Percentiles rank a stretch among this genome's conserved stretches.
These are phyloP conservation scores for Calameuta filiformis DNA, from an alignment of 2,888 invertebrate genomes.

Conservation along the genomic window DNA sequence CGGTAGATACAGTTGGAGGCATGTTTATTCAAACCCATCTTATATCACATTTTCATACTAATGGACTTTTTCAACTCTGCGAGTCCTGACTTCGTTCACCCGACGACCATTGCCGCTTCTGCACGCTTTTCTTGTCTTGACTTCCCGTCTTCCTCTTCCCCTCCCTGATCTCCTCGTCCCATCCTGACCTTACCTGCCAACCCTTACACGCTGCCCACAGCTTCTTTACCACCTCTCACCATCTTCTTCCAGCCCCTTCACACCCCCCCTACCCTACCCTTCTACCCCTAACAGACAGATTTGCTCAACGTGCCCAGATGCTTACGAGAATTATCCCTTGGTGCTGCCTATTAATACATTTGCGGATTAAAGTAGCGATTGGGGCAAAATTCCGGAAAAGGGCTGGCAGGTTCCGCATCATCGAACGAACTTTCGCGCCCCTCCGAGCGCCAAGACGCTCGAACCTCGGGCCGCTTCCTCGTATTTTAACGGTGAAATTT, in stretches of 20 bases:
- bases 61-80: slow-evolving; percentile 54
- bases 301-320: not conserved
- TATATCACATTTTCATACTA: slow-evolving; percentile 60
- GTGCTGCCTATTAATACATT: not conserved
- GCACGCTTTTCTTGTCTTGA: not conserved
- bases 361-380: not conserved
- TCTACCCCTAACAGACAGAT: not conserved
- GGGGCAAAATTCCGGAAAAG: not conserved
- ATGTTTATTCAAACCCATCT: slow-evolving; percentile 56
- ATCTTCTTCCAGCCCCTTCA: not conserved
- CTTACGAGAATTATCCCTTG: not conserved
- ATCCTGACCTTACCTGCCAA: not conserved
- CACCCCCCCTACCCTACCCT: not conserved
- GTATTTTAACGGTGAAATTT: not conserved
- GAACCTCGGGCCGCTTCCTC: not conserved
- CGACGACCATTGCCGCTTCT: not conserved
- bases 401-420: no score
- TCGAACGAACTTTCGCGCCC: not conserved
- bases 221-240: not conserved
- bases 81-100: not conserved
- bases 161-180: slow-evolving; percentile 5
- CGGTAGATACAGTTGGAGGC: slow-evolving; percentile 18
- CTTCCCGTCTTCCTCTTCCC: not conserved
- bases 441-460: not conserved
- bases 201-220: not conserved